phyloP scores from a whole-genome alignment of 1,140 invertebrate species.

The Drosophila tropicalis region DNA sequence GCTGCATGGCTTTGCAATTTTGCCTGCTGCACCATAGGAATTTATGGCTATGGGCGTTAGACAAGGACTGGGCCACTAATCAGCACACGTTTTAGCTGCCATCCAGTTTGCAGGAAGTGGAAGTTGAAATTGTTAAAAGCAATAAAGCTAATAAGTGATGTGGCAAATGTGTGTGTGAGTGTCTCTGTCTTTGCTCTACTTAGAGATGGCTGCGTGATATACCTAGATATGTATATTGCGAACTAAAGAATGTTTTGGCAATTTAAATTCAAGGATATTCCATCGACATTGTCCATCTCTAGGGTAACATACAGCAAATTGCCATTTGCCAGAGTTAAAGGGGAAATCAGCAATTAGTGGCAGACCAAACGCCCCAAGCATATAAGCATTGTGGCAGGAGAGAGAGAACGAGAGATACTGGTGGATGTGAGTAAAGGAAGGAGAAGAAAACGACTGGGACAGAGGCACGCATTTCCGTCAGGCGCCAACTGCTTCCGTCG shows the following conservation, averaged over 20 bases:
- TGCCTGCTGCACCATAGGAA: constrained; percentile 73
- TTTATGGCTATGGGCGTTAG: constrained; percentile 58
- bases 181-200: background rate
- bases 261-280: constrained; percentile 1
- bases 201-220: constrained; percentile 13
- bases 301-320: constrained; percentile 43
- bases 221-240: too few relatives aligned
- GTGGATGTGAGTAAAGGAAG: background rate
- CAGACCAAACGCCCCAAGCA: constrained; percentile 59
- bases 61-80: constrained; percentile 61
- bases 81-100: constrained; percentile 77
- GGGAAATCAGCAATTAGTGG: constrained; percentile 77
- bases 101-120: constrained; percentile 64
- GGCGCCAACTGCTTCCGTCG: constrained; percentile 71
- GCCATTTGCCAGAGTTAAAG: constrained; percentile 38
- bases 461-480: constrained; percentile 72
- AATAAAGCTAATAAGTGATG: constrained; percentile 81
- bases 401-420: background rate
- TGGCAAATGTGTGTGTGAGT: constrained; percentile 69
- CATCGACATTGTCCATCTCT: constrained; percentile 41
- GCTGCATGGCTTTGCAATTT: constrained; percentile 39
- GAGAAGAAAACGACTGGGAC: constrained; percentile 29
- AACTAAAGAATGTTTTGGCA: background rate
- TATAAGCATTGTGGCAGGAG: constrained; percentile 9
- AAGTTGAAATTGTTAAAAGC: constrained; percentile 80